Evolutionary conservation across 2,888 invertebrate genomes (phyloP), one percentile per base, ranked within the genome.

Genomic region (Protophormia terraenovae): DNA sequence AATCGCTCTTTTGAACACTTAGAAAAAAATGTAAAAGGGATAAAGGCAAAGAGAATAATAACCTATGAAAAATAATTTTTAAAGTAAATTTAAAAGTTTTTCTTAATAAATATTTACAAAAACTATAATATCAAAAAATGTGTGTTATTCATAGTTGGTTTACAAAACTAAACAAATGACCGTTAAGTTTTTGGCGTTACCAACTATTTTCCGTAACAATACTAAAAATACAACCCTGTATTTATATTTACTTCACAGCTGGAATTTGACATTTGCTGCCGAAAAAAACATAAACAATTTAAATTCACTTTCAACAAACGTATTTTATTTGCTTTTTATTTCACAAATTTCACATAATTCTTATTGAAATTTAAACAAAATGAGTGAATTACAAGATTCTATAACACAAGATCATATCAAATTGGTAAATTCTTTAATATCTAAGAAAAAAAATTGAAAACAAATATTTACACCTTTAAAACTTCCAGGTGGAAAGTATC

Each of bases 401-500:
- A 0, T 73, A 5, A 60, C 50, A 10, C 45, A 55, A 14, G 77
- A 81, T 38, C 77, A 81, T 47, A 38, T 77, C 10, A 62, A 73
- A 62, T 47, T 84, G 72, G 84, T 81, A 77, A 45, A 45, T 50
- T n/a, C 27, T 5, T 14, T 1, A 41, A 22, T 50, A 22, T 22
- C 12, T 8, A 19, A 8, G 10, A 12, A 1, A 6, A 22, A 7
- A 19, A 32, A 0, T 8, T 12, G 0, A 10, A 3, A 47, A 29
- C 0, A 16, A 19, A 41, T 5, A 14, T 14, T 53, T 16, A n/a
- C n/a, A n/a, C n/a, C 1, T 19, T 41, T 2, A 1, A 27, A n/a
- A 4, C 12, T 0, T 1, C 0, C 58, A 88, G 87, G 77, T 83
- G n/a, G 86, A 87, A 60, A 77, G 77, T 19, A 86, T 88, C n/a